These are phyloP conservation scores for Carapus acus DNA, from an alignment of 2,797 vertebrate species.

Conservation along the genomic window DNA sequence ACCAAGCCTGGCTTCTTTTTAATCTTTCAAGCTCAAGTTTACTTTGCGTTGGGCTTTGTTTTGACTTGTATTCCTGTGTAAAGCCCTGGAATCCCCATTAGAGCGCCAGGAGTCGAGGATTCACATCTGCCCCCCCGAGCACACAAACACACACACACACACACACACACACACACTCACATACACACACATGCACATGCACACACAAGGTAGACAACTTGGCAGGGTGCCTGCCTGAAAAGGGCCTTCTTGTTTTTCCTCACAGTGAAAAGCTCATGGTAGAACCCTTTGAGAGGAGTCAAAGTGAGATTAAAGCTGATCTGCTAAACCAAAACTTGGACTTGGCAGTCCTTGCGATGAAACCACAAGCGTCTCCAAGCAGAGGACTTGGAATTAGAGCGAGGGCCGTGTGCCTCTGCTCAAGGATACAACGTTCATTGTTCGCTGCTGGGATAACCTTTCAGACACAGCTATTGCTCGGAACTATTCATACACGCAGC, in stretches of 20 bases:
- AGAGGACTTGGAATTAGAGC: slow-evolving; percentile 25
- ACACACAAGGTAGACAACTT: slow-evolving; percentile 38
- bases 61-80: slow-evolving; percentile 59
- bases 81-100: slow-evolving; percentile 64
- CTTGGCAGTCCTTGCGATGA: slow-evolving; percentile 24
- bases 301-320: slow-evolving; percentile 59
- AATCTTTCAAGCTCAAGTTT: slow-evolving; percentile 60
- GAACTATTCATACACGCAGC: too few species aligned
- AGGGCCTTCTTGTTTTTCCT: slow-evolving; percentile 43
- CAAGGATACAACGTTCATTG: too few species aligned
- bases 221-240: slow-evolving; percentile 37
- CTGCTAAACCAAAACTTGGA: slow-evolving; percentile 46
- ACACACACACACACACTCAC: too few species aligned
- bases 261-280: slow-evolving; percentile 38
- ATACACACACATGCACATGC: too few species aligned
- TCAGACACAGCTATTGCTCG: too few species aligned
- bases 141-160: slow-evolving; percentile 21
- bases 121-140: slow-evolving; percentile 18
- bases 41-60: slow-evolving; percentile 64
- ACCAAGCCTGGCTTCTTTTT: slow-evolving; percentile 44
- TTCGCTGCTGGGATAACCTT: too few species aligned
- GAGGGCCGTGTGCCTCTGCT: slow-evolving; percentile 20
- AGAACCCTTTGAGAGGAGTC: slow-evolving; percentile 48
- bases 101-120: slow-evolving; percentile 45
- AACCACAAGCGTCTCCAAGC: slow-evolving; percentile 26